These are phyloP conservation scores for Spodoptera litura DNA, from an alignment of 1,140 invertebrate genomes.

Conservation along the genomic window DNA sequence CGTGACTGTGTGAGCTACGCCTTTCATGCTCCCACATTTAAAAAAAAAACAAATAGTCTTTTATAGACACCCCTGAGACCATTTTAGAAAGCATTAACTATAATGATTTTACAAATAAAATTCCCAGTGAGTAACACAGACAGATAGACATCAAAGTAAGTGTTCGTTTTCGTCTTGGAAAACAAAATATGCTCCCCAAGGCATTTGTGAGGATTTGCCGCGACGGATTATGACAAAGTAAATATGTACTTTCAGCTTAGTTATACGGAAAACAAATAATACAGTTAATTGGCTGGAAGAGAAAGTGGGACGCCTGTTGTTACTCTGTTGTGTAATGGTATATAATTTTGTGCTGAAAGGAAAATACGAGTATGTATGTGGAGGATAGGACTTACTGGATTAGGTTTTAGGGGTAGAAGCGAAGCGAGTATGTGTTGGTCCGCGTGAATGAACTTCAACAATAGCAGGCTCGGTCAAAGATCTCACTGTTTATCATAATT, in stretches of 20 bases:
- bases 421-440: background rate
- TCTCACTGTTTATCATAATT: too few relatives aligned
- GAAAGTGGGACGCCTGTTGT: background rate
- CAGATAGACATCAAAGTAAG: slow-evolving; percentile 4
- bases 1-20: too few relatives aligned
- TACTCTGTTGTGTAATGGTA: background rate
- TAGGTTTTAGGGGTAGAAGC: background rate
- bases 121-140: background rate
- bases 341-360: background rate
- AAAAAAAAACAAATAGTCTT: too few relatives aligned
- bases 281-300: background rate
- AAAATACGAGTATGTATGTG: background rate
- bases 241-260: slow-evolving; percentile 15
- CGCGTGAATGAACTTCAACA: background rate
- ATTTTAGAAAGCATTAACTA: too few relatives aligned
- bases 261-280: slow-evolving; percentile 15
- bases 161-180: background rate
- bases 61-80: too few relatives aligned
- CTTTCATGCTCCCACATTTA: too few relatives aligned
- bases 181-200: background rate
- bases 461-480: too few relatives aligned
- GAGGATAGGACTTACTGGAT: background rate
- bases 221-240: slow-evolving; percentile 18
- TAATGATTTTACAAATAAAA: background rate
- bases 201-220: background rate